A percentile compares a stretch with the other conserved stretches of the same genome.
phyloP scores from a whole-genome alignment of 2,113 vertebrate species.

The Amphiprion ocellaris region DNA sequence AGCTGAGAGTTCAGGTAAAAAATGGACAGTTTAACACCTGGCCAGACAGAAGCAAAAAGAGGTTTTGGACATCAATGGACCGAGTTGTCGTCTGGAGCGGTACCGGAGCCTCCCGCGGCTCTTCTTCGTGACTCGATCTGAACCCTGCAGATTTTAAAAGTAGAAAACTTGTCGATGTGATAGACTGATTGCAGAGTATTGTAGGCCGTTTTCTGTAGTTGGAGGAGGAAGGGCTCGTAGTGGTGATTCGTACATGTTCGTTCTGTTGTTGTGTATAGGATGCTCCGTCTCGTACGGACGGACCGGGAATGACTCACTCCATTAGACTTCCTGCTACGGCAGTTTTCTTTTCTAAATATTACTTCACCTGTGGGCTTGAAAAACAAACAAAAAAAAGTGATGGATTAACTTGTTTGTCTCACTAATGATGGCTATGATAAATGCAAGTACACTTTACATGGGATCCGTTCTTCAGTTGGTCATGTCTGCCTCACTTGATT shows the following conservation, averaged over 20 bases:
- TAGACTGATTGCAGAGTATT: constrained; percentile 56
- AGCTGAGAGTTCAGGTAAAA: constrained; percentile 6
- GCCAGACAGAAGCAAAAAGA: background rate
- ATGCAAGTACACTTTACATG: constrained; percentile 58
- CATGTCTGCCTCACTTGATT: constrained; percentile 29
- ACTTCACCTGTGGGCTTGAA: constrained; percentile 59
- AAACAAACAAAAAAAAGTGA: constrained; percentile 46
- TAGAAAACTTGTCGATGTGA: constrained; percentile 62
- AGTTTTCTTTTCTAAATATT: constrained; percentile 20
- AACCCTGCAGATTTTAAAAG: constrained; percentile 42
- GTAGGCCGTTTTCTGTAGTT: constrained; percentile 68
- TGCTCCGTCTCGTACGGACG: constrained; percentile 65
- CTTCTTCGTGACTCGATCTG: background rate
- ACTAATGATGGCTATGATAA: constrained; percentile 59
- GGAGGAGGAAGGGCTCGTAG: constrained; percentile 45
- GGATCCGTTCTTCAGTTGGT: constrained; percentile 39
- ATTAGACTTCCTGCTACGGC: constrained; percentile 46
- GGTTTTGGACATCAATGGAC: constrained; percentile 15
- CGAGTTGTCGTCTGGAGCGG: constrained; percentile 8
- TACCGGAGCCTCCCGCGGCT: background rate
- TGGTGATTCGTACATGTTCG: constrained; percentile 64
- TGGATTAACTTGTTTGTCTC: constrained; percentile 59
- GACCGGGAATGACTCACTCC: constrained; percentile 60
- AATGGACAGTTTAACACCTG: background rate
- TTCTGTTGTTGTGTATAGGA: constrained; percentile 80